Evolutionary conservation across 1,140 invertebrate species (phyloP), one percentile per base, ranked within the genome.

Genomic region (Drosophila sp.): DNA sequence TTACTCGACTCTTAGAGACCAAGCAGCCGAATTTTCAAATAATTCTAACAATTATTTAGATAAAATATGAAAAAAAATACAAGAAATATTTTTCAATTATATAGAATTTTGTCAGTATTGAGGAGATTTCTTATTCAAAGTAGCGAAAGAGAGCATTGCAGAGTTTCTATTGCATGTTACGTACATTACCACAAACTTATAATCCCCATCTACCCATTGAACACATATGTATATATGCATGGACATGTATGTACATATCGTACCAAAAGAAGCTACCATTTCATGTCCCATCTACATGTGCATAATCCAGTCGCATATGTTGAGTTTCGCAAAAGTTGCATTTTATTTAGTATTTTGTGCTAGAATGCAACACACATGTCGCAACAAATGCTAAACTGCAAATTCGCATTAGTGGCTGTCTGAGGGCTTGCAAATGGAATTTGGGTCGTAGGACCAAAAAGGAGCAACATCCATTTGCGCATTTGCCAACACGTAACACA

Each of bases 281-380:
- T 41, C 40, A 25, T 78, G 61, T 78, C 8, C 58, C 29, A 54
- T 66, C 57, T 53, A 1, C 21, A 21, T 21, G 21, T 80, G 75
- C 64, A 75, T 82, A 82, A 82, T 82, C 79, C 75, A 64, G 51
- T 77, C 59, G 50, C 65, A 73, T 73, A 57, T 73, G 71, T 73
- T 69, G 57, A 61, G 32, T 69, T 72, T 54, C 7, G 40, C 48
- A 62, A 78, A 81, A 81, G 79, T 82, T 82, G 64, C 71, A 66
- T 74, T 82, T 82, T 82, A 82, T 82, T 82, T 81, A 71, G 70
- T 81, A 63, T 58, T 41, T 62, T 50, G 56, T 59, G 59, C 71
- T 48, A 21, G 21, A 72, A 57, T 16, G 27, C 48, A 54, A 63
- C 43, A 46, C 70, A 77, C 51, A 57, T 81, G 78, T 81, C 51